Percentiles rank a stretch among this genome's conserved stretches.
These are phyloP conservation scores for Tinea pellionella DNA, from an alignment of 2,888 invertebrate species.

Conservation along the genomic window DNA sequence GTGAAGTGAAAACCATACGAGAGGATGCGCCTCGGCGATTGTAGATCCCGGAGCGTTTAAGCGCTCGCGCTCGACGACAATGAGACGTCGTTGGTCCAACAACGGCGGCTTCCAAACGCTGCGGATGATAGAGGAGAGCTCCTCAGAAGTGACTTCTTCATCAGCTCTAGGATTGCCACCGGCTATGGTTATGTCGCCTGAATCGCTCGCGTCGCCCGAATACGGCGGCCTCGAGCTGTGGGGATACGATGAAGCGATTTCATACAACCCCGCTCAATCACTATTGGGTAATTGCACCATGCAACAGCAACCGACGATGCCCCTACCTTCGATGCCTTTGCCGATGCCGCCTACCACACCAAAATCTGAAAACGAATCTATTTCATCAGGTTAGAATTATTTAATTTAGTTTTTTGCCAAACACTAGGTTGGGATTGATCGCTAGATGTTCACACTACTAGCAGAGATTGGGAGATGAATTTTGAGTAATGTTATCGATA, in stretches of 20 bases:
- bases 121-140: slow-evolving; percentile 78
- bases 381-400: slow-evolving; percentile 57
- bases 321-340: slow-evolving; percentile 62
- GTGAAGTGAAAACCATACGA: slow-evolving; percentile 62
- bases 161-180: slow-evolving; percentile 78
- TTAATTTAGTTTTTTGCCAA: slow-evolving; percentile 15
- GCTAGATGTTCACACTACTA: not conserved
- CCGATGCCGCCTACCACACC: slow-evolving; percentile 64
- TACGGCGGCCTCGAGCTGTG: slow-evolving; percentile 85
- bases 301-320: slow-evolving; percentile 64
- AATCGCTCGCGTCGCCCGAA: slow-evolving; percentile 80
- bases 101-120: slow-evolving; percentile 75
- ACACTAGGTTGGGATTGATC: not conserved
- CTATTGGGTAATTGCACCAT: slow-evolving; percentile 56
- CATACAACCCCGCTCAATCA: slow-evolving; percentile 54
- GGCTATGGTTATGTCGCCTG: slow-evolving; percentile 81
- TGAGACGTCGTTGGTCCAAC: slow-evolving; percentile 84
- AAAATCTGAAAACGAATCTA: slow-evolving; percentile 66
- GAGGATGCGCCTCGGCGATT: slow-evolving; percentile 58
- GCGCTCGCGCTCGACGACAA: slow-evolving; percentile 66
- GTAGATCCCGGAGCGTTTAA: slow-evolving; percentile 53
- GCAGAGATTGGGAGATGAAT: not conserved
- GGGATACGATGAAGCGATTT: slow-evolving; percentile 74
- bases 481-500: not conserved
- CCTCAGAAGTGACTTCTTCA: slow-evolving; percentile 82